Conservation (phyloP, 1,140 invertebrate species). For the Pectinophora gossypiella region DNA sequence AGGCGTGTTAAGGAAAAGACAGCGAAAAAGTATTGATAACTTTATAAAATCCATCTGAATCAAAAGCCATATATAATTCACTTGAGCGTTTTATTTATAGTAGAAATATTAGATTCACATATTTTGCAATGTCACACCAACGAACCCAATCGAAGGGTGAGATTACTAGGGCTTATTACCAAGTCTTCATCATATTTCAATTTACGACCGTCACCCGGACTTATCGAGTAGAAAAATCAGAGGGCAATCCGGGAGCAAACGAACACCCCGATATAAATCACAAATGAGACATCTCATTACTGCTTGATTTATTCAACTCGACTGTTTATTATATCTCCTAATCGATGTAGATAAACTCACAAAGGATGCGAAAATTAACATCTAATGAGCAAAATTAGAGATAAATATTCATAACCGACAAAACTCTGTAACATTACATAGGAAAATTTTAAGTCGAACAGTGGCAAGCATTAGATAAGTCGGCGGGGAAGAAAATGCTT, state of each 20-base stretch:
- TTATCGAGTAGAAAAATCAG: constrained; percentile 69
- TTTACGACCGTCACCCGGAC: constrained; percentile 70
- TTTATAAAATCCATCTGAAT: too few species aligned
- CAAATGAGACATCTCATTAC: constrained; percentile 67
- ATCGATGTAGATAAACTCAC: background rate
- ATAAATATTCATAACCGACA: constrained; percentile 38
- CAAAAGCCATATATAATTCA: too few species aligned
- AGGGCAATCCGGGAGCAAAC: constrained; percentile 29
- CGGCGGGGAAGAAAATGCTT: constrained; percentile 60
- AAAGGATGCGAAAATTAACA: constrained; percentile 10
- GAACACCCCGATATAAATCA: constrained; percentile 60
- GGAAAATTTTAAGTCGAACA: constrained; percentile 62
- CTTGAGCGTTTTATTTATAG: too few species aligned
- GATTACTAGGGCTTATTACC: constrained; percentile 65
- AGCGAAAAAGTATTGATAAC: too few species aligned
- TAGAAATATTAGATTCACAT: too few species aligned
- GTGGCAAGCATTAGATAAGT: constrained; percentile 62
- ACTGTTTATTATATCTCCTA: background rate
- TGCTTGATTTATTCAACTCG: constrained; percentile 38
- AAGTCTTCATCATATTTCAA: constrained; percentile 73
- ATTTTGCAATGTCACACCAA: constrained; percentile 18
- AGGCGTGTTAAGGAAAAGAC: constrained; percentile 14
- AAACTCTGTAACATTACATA: constrained; percentile 53
- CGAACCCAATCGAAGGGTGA: constrained; percentile 39
- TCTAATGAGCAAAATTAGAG: constrained; percentile 18